Evolutionary conservation across 2,113 vertebrate genomes (phyloP).

Genomic region (Puntigrus tetrazona): DNA sequence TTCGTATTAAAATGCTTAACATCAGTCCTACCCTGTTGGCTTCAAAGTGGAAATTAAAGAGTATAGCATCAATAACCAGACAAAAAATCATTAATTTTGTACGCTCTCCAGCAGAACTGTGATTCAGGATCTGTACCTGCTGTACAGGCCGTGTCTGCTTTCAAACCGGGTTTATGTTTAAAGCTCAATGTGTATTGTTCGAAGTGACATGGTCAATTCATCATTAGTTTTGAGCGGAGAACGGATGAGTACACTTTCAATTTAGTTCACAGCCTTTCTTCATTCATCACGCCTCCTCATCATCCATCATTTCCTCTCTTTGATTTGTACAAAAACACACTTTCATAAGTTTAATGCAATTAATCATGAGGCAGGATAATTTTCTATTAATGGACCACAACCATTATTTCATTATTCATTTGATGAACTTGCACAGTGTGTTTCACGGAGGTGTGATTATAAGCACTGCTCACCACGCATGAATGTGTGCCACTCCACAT

Average conservation of each 20-base stretch:
- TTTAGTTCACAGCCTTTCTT: conserved; percentile 98
- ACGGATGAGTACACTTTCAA: conserved; percentile 99
- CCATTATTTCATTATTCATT: conserved; percentile 83
- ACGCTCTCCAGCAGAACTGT: conserved; percentile 41
- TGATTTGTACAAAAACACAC: conserved; percentile 87
- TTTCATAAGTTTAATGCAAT: conserved; percentile 96
- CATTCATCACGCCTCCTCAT: conserved; percentile 91
- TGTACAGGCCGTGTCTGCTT: conserved; percentile 71
- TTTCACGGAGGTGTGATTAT: conserved; percentile 80
- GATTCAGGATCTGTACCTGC: conserved; percentile 65
- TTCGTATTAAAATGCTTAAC: not conserved
- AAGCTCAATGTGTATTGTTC: conserved; percentile 88
- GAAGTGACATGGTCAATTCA: conserved; percentile 98
- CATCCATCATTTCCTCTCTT: conserved; percentile 92
- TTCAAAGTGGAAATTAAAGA: not conserved
- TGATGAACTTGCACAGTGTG: conserved; percentile 84
- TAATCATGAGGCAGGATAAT: conserved; percentile 96
- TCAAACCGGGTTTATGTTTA: conserved; percentile 78
- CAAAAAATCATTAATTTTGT: not conserved
- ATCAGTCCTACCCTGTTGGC: not conserved
- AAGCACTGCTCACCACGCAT: conserved; percentile 58
- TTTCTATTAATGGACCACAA: conserved; percentile 92
- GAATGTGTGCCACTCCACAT: conserved; percentile 49
- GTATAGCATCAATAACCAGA: not conserved
- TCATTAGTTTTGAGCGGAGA: conserved; percentile 97